Conservation (phyloP, 2,888 invertebrate species). For the Drosophila mimetica region DNA sequence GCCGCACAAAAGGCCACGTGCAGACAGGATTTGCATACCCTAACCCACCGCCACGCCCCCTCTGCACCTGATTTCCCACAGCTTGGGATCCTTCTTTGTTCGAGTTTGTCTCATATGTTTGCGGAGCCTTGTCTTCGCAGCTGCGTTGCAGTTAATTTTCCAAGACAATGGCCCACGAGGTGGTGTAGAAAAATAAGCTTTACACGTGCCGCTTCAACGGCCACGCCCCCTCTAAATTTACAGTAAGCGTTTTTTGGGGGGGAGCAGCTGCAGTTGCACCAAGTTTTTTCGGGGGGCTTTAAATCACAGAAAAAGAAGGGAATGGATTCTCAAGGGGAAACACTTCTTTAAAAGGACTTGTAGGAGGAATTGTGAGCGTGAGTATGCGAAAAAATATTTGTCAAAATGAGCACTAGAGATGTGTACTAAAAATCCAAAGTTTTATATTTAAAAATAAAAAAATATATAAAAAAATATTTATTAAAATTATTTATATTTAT, state of each 20-base stretch:
- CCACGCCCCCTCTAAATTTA: constrained; percentile 49
- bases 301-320: constrained; percentile 15
- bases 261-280: constrained; percentile 1
- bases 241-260: constrained; percentile 23
- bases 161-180: constrained; percentile 68
- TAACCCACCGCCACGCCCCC: constrained; percentile 1
- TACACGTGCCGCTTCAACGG: constrained; percentile 71
- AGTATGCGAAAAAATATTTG: neutral
- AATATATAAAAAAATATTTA: too few relatives aligned
- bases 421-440: too few relatives aligned
- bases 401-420: neutral
- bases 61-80: constrained; percentile 25
- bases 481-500: too few relatives aligned
- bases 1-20: constrained; percentile 67
- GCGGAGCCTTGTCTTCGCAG: constrained; percentile 28
- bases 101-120: constrained; percentile 56
- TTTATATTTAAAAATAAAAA: too few relatives aligned
- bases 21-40: constrained; percentile 63
- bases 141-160: constrained; percentile 74
- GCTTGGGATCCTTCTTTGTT: constrained; percentile 53
- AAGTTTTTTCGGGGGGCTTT: constrained; percentile 6
- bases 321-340: neutral
- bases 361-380: neutral
- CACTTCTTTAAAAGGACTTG: constrained; percentile 1
- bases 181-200: constrained; percentile 67